phyloP scores from a whole-genome alignment of 2,888 invertebrate species.

The Ornithoptera alexandrae region DNA sequence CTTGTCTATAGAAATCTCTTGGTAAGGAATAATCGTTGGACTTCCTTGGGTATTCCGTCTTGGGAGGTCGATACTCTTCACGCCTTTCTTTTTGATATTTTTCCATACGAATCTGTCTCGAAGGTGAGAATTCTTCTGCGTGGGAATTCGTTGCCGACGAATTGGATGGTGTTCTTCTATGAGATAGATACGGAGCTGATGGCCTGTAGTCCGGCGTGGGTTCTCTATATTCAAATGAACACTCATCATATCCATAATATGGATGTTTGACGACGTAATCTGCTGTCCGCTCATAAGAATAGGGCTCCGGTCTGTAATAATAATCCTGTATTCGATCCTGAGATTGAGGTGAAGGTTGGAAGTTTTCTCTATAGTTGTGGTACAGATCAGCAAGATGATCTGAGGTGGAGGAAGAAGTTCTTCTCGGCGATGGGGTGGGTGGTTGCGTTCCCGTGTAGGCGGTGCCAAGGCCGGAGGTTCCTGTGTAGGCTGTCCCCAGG shows the following conservation, averaged over 20 bases:
- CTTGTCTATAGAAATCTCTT: constrained; percentile 63
- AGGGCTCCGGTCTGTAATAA: constrained; percentile 61
- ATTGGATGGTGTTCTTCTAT: constrained; percentile 89
- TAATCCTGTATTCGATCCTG: constrained; percentile 59
- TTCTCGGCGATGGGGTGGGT: constrained; percentile 84
- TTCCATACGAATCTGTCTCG: constrained; percentile 54
- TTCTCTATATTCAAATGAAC: constrained; percentile 64
- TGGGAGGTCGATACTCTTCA: constrained; percentile 55
- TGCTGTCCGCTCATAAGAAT: constrained; percentile 65
- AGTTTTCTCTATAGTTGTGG: constrained; percentile 75
- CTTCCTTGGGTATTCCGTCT: constrained; percentile 64
- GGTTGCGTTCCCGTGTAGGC: constrained; percentile 77
- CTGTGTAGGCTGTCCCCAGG: constrained; percentile 48
- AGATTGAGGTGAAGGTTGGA: constrained; percentile 57
- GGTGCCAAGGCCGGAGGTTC: constrained; percentile 76
- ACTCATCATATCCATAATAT: constrained; percentile 68
- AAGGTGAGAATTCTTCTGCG: constrained; percentile 71
- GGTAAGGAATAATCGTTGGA: constrained; percentile 63
- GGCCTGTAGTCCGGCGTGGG: constrained; percentile 62
- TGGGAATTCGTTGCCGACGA: constrained; percentile 82
- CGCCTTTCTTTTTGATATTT: constrained; percentile 50
- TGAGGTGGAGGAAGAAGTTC: constrained; percentile 82
- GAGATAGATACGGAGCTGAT: constrained; percentile 69
- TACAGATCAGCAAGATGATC: constrained; percentile 84
- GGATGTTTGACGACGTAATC: constrained; percentile 72